A percentile compares a stretch with the other conserved stretches of the same genome.
These are phyloP conservation scores for Masnerella sp. DNA, from an alignment of 2,888 invertebrate species.

Conservation along the genomic window DNA sequence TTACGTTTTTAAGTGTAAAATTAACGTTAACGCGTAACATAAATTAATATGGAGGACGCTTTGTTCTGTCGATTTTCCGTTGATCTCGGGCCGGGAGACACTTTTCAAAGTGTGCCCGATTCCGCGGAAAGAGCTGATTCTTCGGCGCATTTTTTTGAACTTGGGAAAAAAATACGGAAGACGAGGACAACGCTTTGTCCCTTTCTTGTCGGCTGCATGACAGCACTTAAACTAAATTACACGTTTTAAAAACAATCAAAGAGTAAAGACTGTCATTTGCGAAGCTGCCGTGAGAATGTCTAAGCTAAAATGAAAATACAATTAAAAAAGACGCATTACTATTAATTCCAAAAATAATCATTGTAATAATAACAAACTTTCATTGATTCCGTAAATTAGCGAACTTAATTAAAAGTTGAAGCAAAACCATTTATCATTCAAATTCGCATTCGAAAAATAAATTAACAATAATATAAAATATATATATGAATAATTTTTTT, in stretches of 20 bases:
- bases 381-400: no score
- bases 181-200: not conserved
- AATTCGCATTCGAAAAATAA: no score
- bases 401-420: no score
- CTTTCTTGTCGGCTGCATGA: not conserved
- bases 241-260: constrained; percentile 26
- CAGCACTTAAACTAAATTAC: constrained; percentile 29
- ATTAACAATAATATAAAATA: no score
- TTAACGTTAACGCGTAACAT: constrained; percentile 65
- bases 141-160: constrained; percentile 18
- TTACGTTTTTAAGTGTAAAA: constrained; percentile 64
- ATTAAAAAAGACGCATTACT: not conserved
- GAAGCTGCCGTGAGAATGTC: constrained; percentile 27
- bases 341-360: not conserved
- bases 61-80: no score
- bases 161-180: constrained; percentile 28
- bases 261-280: constrained; percentile 38
- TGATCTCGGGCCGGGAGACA: constrained; percentile 12
- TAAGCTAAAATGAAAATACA: constrained; percentile 15
- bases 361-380: constrained; percentile 14
- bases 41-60: no score
- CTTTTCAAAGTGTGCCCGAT: constrained; percentile 29
- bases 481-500: no score
- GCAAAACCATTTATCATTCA: no score
- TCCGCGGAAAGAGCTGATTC: not conserved